Evolutionary conservation across 1,140 invertebrate species (phyloP), one percentile per base, ranked within the genome.

Genomic region (Sogatella furcifera): DNA sequence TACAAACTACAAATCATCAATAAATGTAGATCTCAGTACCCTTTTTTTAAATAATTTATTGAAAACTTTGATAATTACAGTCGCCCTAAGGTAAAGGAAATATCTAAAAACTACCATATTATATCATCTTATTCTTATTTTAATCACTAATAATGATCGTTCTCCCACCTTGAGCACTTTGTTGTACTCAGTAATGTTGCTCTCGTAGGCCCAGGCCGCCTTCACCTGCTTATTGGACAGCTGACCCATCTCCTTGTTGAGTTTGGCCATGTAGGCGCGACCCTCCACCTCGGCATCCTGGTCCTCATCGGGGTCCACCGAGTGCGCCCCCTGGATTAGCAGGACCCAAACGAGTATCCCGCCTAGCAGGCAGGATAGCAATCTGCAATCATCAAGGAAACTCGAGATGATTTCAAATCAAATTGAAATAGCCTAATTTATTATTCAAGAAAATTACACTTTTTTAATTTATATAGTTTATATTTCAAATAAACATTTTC

Each of bases 151-250:
- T 34, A 17, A 1, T 17, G 38, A 8, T 17, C 10, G 9, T 3
- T 38, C 5, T 55, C 68, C 52, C 19, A 78, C 68, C 70, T 82
- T 80, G 43, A 72, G 76, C 34, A 78, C 77, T 10, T 85, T 77
- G 70, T 88, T 89, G 42, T 79, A 78, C 57, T 83, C 79, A 1
- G 85, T 90, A 14, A 91, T 78, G 68, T 91, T 87, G 0, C 86
- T 85, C 1, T 79, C 80, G 65, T 88, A 90, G 8, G 76, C 77
- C 87, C 87, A 90, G 34, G 81, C 73, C 0, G 80, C 81, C 0
- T 78, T 65, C 1, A 75, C 76, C 0, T 76, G 72, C 11, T 75
- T 72, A 67, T 84, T 82, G 58, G 75, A 77, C 70, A 81, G 79
- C 55, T 73, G 62, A 1, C 78, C 78, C n/a, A 75, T 67, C 59